A percentile compares a stretch with the other conserved stretches of the same genome.
These are phyloP conservation scores for Choloepus didactylus DNA, from an alignment of 2,797 vertebrate genomes.

Conservation along the genomic window DNA sequence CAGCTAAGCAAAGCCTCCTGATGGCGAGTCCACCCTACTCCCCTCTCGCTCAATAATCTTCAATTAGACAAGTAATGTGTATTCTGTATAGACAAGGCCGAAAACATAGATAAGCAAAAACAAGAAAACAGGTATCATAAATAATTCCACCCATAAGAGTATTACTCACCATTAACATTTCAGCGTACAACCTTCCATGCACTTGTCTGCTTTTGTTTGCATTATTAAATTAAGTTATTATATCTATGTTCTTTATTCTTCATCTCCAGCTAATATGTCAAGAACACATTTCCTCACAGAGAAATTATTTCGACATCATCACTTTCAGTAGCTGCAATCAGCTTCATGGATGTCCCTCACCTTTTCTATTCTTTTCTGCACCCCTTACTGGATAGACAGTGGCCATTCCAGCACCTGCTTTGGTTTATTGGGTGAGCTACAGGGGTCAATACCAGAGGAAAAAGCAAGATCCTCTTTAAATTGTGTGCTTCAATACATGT, in stretches of 20 bases:
- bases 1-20: neutral
- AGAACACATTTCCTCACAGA: neutral
- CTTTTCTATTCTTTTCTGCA: neutral
- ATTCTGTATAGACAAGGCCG: neutral
- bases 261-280: neutral
- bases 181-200: neutral
- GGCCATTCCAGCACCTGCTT: neutral
- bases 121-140: neutral
- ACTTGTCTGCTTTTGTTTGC: neutral
- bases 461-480: neutral
- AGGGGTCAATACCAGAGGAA: neutral
- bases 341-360: neutral
- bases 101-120: neutral
- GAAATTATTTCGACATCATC: neutral
- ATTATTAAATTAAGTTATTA: neutral
- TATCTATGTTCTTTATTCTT: neutral
- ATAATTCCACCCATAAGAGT: neutral
- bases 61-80: neutral
- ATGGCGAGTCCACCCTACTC: neutral
- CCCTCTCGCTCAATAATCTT: neutral
- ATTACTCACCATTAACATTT: neutral
- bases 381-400: neutral
- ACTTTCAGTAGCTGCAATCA: neutral
- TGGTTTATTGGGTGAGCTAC: rapidly evolving
- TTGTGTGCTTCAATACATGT: neutral